phyloP scores from a whole-genome alignment of 1,140 invertebrate species.

The Musca vetustissima region DNA sequence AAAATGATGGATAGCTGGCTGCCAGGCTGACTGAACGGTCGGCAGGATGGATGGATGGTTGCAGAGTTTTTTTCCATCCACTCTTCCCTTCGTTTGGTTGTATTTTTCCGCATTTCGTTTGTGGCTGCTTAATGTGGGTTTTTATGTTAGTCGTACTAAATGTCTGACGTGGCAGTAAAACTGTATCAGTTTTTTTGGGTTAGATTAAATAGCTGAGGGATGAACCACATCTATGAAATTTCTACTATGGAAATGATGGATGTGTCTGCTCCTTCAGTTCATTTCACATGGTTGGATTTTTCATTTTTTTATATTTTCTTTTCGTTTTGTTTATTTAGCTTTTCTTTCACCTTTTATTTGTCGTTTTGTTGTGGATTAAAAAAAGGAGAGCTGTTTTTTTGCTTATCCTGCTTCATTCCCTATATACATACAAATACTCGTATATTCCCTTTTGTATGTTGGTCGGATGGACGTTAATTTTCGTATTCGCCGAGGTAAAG shows the following conservation, averaged over 20 bases:
- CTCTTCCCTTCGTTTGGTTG: too few relatives aligned
- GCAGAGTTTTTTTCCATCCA: too few relatives aligned
- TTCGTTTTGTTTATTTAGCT: not conserved
- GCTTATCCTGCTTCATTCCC: too few relatives aligned
- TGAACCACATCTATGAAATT: not conserved
- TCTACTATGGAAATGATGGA: conserved; percentile 3
- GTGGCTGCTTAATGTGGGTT: conserved; percentile 5
- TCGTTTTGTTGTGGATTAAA: not conserved
- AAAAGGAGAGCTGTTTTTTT: too few relatives aligned
- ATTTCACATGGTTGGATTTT: not conserved
- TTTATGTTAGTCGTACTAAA: conserved; percentile 16
- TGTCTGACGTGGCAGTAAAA: not conserved
- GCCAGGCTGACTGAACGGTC: too few relatives aligned
- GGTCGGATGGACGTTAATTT: too few relatives aligned
- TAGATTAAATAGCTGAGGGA: not conserved
- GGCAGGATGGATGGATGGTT: not conserved
- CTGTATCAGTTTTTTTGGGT: not conserved
- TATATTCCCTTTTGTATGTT: too few relatives aligned
- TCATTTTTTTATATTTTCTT: not conserved
- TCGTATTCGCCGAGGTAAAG: too few relatives aligned
- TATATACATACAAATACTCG: too few relatives aligned
- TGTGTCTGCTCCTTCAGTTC: conserved; percentile 1
- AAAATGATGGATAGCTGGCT: too few relatives aligned
- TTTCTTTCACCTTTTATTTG: not conserved
- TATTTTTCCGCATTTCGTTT: too few relatives aligned